Percentiles rank a stretch among this genome's conserved stretches.
Evolutionary conservation across 2,888 invertebrate genomes (phyloP).

Genomic region (Lypha dubia): DNA sequence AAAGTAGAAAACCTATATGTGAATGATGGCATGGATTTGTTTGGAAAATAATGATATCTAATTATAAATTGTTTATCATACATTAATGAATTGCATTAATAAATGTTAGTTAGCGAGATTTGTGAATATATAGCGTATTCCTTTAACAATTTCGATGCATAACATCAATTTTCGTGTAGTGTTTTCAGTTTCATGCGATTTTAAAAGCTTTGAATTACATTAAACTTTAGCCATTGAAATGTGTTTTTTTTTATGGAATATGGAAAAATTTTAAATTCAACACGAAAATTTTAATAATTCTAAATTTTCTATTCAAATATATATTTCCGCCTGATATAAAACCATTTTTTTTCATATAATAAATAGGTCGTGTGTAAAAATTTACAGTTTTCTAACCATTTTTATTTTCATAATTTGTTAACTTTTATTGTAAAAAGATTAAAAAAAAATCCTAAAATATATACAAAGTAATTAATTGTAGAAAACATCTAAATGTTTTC

Average conservation of each 20-base stretch:
- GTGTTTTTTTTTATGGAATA: not conserved
- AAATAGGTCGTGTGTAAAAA: slow-evolving; percentile 18
- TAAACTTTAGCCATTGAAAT: not conserved
- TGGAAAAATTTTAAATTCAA: not conserved
- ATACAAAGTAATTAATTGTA: slow-evolving; percentile 47
- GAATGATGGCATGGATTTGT: too few species aligned
- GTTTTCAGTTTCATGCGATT: slow-evolving; percentile 8
- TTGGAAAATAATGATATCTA: too few species aligned
- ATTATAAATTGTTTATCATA: too few species aligned
- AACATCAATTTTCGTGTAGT: not conserved
- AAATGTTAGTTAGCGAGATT: too few species aligned
- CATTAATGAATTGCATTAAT: too few species aligned
- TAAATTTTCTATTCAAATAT: not conserved
- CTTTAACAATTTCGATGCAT: not conserved
- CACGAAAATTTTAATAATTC: not conserved
- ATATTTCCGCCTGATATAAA: not conserved
- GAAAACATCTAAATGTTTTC: slow-evolving; percentile 60
- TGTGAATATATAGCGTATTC: not conserved
- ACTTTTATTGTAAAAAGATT: slow-evolving; percentile 39
- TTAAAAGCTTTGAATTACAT: not conserved
- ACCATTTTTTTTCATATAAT: not conserved
- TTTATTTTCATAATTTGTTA: slow-evolving; percentile 41
- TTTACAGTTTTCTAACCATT: slow-evolving; percentile 12
- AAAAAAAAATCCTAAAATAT: slow-evolving; percentile 52
- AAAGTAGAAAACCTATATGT: too few species aligned